Conservation (phyloP, 2,113 vertebrate species). For the Falco punctatus region DNA sequence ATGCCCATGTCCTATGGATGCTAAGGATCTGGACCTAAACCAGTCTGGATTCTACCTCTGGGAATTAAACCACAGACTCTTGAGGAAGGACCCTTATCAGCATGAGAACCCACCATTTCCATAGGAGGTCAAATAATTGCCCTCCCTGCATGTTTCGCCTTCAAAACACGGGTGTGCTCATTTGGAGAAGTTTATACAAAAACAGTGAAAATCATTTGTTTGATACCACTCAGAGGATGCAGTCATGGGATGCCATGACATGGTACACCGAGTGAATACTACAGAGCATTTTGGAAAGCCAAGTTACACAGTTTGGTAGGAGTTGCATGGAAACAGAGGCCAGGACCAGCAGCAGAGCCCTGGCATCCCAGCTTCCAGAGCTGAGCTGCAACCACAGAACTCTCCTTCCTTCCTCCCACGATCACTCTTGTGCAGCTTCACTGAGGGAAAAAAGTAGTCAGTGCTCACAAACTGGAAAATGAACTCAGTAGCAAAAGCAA, state of each 20-base stretch:
- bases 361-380: slow-evolving; percentile 11
- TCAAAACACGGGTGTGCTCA: not conserved
- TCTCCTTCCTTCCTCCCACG: slow-evolving; percentile 30
- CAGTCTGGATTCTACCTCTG: not conserved
- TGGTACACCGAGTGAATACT: not conserved
- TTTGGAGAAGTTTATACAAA: not conserved
- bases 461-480: slow-evolving; percentile 2
- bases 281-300: not conserved
- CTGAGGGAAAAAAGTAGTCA: not conserved
- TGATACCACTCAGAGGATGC: not conserved
- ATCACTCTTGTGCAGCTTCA: not conserved
- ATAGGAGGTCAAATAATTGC: not conserved
- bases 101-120: not conserved
- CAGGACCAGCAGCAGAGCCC: not conserved
- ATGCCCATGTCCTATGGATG: not conserved
- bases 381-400: not conserved
- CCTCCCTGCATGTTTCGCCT: not conserved
- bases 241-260: not conserved
- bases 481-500: not conserved
- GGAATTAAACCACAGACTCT: not conserved
- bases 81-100: not conserved
- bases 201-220: not conserved
- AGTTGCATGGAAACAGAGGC: not conserved
- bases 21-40: not conserved
- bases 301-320: not conserved